Base-by-base conservation (phyloP, 2,888 invertebrate genomes). In the Oegoconia quadripuncta region DNA sequence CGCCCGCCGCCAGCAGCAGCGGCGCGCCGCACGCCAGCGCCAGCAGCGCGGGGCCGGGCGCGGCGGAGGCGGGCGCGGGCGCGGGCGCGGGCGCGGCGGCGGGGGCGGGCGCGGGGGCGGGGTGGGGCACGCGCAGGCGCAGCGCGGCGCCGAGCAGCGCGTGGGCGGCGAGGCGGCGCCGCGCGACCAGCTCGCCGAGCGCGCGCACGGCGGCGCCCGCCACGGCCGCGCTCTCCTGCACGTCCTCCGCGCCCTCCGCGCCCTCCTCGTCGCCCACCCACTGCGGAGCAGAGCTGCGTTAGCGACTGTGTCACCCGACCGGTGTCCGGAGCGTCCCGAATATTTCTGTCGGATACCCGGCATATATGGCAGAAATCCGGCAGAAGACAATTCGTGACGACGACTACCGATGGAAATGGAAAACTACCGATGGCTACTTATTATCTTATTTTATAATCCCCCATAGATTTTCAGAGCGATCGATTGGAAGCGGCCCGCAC, bases 41-140 rank as follows among this genome's bases (percentile, higher is more conserved):
- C 18, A 42, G 59, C 51, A 55, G 48, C 41, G 57, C 56, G 37
- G 56, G 60, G 46, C 57, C 50, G 36, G 56, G 39, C 53, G 51
- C 25, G 57, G 47, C 30, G 46, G 50, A 23, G 63, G 51, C 31
- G 62, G 58, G 39, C 31, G 58, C 37, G 29, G 52, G 37, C 75
- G 75, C 78, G 79, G 58, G 93, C 74, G 94, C 93, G 12, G 93
- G 92, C 71, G 93, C 92, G 23, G 94, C 93, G 73, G 48, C 53
- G 20, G 52, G 48, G 4, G 55, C 51, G 30, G 55, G 50, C 9
- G 59, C 44, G 7, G 61, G 44, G 22, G 55, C 37, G 6, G 56
- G 55, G 44, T 54, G 62, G 22, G 68, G 62, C 52, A 73, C 70
- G 48, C 76, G 79, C 57, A 80, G 64, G 22, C 79, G 72, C 54